phyloP scores from a whole-genome alignment of 2,113 vertebrate genomes.

The Hymenochirus boettgeri region DNA sequence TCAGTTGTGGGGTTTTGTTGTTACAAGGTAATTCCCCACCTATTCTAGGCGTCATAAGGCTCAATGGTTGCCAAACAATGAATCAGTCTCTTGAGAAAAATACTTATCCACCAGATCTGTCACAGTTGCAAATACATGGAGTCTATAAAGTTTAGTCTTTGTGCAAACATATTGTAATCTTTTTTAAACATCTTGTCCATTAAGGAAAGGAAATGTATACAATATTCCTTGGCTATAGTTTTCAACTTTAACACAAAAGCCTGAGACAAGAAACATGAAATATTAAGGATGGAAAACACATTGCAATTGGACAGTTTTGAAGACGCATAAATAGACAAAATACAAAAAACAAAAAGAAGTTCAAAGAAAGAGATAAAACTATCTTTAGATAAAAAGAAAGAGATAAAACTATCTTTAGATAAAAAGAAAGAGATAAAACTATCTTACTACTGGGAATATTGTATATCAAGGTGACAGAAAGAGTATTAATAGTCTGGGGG shows the following conservation, averaged over 20 bases:
- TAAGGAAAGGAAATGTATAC: constrained; percentile 6
- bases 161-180: constrained; percentile 5
- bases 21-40: constrained; percentile 14
- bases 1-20: constrained; percentile 29
- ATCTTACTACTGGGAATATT: too few species aligned
- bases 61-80: constrained; percentile 7
- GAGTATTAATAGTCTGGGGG: too few species aligned
- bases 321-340: neutral
- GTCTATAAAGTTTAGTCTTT: neutral
- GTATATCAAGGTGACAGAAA: too few species aligned
- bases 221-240: neutral
- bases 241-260: neutral
- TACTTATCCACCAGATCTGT: constrained; percentile 2
- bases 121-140: neutral
- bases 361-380: neutral
- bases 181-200: neutral
- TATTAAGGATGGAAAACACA: neutral
- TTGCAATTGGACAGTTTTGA: neutral
- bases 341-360: too few species aligned
- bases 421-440: neutral
- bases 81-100: neutral
- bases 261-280: neutral
- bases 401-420: neutral
- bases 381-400: neutral
- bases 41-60: constrained; percentile 8